Base-by-base conservation (phyloP, 2,113 vertebrate species). In the Crotalus helleri region DNA sequence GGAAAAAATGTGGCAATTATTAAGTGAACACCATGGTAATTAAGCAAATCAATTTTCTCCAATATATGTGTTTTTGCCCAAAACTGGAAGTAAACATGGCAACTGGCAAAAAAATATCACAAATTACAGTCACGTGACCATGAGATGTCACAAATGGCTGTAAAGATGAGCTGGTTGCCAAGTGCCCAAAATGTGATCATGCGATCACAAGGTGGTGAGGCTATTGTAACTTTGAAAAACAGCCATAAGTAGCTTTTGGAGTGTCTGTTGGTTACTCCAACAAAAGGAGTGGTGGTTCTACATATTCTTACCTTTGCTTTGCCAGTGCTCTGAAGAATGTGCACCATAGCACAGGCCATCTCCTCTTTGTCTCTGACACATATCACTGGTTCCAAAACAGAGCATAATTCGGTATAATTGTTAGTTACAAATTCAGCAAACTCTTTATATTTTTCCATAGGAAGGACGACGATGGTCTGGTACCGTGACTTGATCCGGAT, bases 401-500 rank as follows among this genome's bases (percentile, higher is more conserved):
- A 99, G 96, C 99, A 99, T 87, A 99, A 96, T 98, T 98, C 98
- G 44, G 97, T 96, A 90, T 99, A 99, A 97, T 98, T 98, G 97
- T 98, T 98, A 95, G 99, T 99, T 93, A 99, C 91, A 89, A 99
- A 99, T 97, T 99, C 99, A 0, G 99, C 99, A 94, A 99, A 99
- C 94, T 99, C 99, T 95, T 99, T 99, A 97, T 99, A 99, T 94
- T 98, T 99, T 96, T 99, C 99, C 99, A 99, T 99, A 95, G 99
- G 99, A 95, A 99, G 94, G 97, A 99, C 99, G 97, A 97, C 97
- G 97, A 99, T 98, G 91, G 98, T 99, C 97, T 99, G 99, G 95
- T 99, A 99, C 12, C 99, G 98, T 10, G 98, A 99, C 94, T 99
- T 99, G 95, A 99, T 99, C 0, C 99, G 98, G 94, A 99, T 99